Evolutionary conservation across 2,888 invertebrate genomes (phyloP).

Genomic region (Nineta flava): DNA sequence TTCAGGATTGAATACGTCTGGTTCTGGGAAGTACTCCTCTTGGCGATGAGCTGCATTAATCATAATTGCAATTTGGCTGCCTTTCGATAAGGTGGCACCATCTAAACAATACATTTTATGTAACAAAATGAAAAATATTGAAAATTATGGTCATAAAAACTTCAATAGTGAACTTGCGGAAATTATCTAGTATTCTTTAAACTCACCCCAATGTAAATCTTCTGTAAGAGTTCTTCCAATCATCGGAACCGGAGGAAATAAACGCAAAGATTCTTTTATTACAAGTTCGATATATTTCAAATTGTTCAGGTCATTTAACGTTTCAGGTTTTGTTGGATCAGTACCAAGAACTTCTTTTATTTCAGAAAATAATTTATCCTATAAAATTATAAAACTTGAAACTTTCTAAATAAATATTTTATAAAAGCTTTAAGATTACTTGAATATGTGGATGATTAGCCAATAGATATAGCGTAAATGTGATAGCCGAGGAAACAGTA

Average conservation of each 20-base stretch:
- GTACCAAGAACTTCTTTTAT: not conserved
- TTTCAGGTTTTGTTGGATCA: not conserved
- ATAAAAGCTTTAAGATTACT: not conserved
- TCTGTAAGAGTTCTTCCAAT: not conserved
- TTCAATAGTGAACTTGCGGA: too few relatives aligned
- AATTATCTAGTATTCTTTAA: too few relatives aligned
- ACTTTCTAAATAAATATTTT: not conserved
- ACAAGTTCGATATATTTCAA: not conserved
- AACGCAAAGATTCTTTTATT: not conserved
- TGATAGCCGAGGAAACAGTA: conserved; percentile 3
- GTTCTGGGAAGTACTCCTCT: not conserved
- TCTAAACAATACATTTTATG: too few relatives aligned
- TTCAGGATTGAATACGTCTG: not conserved
- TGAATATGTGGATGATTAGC: not conserved
- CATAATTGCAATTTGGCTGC: not conserved
- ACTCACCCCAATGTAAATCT: not conserved
- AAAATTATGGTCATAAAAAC: not conserved
- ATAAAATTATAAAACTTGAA: not conserved
- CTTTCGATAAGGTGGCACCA: too few relatives aligned
- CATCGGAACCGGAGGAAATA: conserved; percentile 1
- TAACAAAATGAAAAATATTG: not conserved
- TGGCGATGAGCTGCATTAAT: not conserved
- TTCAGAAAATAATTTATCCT: not conserved
- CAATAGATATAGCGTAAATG: not conserved
- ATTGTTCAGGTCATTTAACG: not conserved